These are phyloP conservation scores for Hyperoodon ampullatus DNA, from an alignment of 2,113 vertebrate genomes.

Conservation along the genomic window DNA sequence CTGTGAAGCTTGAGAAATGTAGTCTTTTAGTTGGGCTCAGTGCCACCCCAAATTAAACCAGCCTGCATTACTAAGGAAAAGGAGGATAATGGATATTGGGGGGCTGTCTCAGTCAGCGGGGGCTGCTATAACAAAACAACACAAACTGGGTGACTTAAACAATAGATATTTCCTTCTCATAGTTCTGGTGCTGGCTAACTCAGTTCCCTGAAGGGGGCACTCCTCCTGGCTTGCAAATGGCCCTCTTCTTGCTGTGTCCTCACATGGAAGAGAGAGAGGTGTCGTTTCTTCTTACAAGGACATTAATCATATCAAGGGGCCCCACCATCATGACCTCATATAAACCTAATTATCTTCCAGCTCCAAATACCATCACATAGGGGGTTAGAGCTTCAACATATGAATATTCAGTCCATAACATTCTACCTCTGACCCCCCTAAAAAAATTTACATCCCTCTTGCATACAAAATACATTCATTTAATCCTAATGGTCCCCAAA, in stretches of 20 bases:
- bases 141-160: background rate
- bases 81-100: background rate
- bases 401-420: background rate
- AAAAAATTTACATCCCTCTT: background rate
- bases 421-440: background rate
- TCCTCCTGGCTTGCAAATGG: background rate
- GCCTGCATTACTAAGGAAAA: background rate
- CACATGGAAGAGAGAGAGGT: background rate
- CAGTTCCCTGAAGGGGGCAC: background rate
- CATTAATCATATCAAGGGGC: background rate
- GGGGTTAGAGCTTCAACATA: background rate
- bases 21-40: background rate
- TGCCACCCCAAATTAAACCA: background rate
- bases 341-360: slow-evolving; percentile 4
- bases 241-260: background rate
- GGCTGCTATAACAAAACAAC: background rate
- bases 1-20: background rate
- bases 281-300: slow-evolving; percentile 2
- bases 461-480: background rate
- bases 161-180: background rate
- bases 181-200: background rate
- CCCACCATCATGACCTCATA: background rate
- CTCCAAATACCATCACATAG: background rate
- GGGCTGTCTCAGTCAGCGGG: background rate
- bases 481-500: background rate